Evolutionary conservation across 2,888 invertebrate species (phyloP).

Genomic region (Oxyteleia sp.): DNA sequence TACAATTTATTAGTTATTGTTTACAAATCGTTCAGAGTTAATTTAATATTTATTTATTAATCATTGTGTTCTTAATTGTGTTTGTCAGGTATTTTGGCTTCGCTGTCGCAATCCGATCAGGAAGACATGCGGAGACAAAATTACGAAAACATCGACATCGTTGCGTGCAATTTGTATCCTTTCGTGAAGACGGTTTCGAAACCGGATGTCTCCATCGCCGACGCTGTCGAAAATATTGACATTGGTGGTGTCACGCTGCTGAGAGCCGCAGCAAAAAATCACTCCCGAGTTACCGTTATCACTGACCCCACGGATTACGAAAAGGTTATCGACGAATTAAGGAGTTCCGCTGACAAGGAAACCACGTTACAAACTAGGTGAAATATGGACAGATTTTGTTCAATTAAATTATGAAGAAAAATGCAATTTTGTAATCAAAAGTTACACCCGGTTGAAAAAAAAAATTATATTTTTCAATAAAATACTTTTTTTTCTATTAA

Average conservation of each 20-base stretch:
- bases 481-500: too few relatives aligned
- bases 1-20: too few relatives aligned
- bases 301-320: slow-evolving; percentile 97
- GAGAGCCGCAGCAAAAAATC: slow-evolving; percentile 99
- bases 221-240: slow-evolving; percentile 98
- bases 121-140: slow-evolving; percentile 94
- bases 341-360: slow-evolving; percentile 90
- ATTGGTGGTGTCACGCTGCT: slow-evolving; percentile 98
- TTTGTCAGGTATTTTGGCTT: slow-evolving; percentile 89
- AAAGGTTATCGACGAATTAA: slow-evolving; percentile 92
- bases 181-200: slow-evolving; percentile 96
- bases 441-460: too few relatives aligned
- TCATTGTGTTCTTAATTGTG: too few relatives aligned
- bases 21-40: too few relatives aligned
- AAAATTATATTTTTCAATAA: too few relatives aligned
- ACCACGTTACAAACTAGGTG: slow-evolving; percentile 92
- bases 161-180: slow-evolving; percentile 99
- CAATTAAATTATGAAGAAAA: too few relatives aligned
- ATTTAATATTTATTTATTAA: slow-evolving; percentile 22
- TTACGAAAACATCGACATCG: slow-evolving; percentile 94
- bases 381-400: too few relatives aligned
- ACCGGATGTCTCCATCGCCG: slow-evolving; percentile 93
- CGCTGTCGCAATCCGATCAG: slow-evolving; percentile 92
- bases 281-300: slow-evolving; percentile 96
- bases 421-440: too few relatives aligned